Evolutionary conservation across 2,797 vertebrate species (phyloP), one percentile per base, ranked within the genome.

Genomic region (Kryptolebias ocellatus): DNA sequence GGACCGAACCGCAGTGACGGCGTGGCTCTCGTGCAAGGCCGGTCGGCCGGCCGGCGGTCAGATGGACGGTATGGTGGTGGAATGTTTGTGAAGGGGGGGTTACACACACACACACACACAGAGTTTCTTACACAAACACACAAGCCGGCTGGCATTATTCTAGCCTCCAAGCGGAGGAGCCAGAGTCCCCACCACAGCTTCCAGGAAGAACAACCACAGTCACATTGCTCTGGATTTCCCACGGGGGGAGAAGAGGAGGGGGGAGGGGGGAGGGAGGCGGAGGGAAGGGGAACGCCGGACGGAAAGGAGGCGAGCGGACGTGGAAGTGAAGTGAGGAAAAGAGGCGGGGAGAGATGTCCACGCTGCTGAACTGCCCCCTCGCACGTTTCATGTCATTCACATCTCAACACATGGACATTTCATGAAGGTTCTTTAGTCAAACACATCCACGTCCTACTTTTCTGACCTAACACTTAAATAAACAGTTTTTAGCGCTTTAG

Each of bases 171-270:
- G 75, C 37, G 54, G 84, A 80, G 88, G 86, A 92, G 87, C 81
- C 91, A 88, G 82, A 83, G 86, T 84, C 86, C 79, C 83, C 81
- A 90, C 93, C 93, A 76, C 93, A 92, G 89, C 93, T 93, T 94
- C 93, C 92, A 93, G 92, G 92, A 91, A 90, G 90, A 85, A 91
- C 87, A 79, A 90, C 92, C 92, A 86, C 92, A 93, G 90, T 91
- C 90, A 92, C 92, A 93, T 87, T 83, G 91, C 78, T 51, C 85
- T 79, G 82, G 84, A 77, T 89, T 94, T 94, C 93, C 91, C 93
- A 93, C 92, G 90, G 91, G 87, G 49, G 92, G 89, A 89, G 64
- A 72, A 60, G 62, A 56, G 80, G 47, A 27, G 60, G 17, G 65
- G 62, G 76, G 72, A 73, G 69, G 68, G 72, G 83, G 72, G 67